These are phyloP conservation scores for Xenotilapia longispinis DNA, from an alignment of 2,113 vertebrate genomes.

Conservation along the genomic window DNA sequence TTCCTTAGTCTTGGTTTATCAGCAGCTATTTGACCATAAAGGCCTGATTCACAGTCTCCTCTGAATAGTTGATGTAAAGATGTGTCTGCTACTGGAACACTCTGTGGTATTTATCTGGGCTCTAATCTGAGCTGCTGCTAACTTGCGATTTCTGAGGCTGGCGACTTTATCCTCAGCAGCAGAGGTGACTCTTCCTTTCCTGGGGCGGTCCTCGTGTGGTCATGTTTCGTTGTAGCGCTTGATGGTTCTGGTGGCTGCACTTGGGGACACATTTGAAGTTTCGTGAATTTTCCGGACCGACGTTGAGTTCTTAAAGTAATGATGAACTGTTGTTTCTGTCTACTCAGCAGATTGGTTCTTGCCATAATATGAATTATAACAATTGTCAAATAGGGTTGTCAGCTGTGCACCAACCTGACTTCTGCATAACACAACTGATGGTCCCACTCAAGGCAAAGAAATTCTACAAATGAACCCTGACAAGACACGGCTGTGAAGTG, in stretches of 20 bases:
- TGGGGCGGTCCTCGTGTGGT: not conserved
- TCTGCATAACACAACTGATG: not conserved
- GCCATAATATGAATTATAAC: not conserved
- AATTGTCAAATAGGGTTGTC: rapidly evolving
- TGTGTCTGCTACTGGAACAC: not conserved
- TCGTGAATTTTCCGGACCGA: not conserved
- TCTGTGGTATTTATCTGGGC: not conserved
- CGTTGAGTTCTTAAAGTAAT: not conserved
- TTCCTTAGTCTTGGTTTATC: not conserved
- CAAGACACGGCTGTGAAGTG: not conserved
- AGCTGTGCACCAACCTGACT: not conserved
- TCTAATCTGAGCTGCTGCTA: not conserved
- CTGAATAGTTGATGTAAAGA: not conserved
- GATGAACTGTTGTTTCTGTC: not conserved
- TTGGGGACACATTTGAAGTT: not conserved
- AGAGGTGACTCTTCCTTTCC: not conserved
- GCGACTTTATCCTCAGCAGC: not conserved
- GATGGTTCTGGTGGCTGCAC: not conserved
- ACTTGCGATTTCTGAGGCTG: not conserved
- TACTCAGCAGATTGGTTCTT: not conserved
- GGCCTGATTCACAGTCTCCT: not conserved
- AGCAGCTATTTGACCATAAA: not conserved
- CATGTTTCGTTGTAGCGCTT: rapidly evolving
- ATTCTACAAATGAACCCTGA: not conserved
- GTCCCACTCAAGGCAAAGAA: not conserved